A percentile compares a stretch with the other conserved stretches of the same genome.
These are phyloP conservation scores for Nerophis ophidion DNA, from an alignment of 2,113 vertebrate species.

Conservation along the genomic window DNA sequence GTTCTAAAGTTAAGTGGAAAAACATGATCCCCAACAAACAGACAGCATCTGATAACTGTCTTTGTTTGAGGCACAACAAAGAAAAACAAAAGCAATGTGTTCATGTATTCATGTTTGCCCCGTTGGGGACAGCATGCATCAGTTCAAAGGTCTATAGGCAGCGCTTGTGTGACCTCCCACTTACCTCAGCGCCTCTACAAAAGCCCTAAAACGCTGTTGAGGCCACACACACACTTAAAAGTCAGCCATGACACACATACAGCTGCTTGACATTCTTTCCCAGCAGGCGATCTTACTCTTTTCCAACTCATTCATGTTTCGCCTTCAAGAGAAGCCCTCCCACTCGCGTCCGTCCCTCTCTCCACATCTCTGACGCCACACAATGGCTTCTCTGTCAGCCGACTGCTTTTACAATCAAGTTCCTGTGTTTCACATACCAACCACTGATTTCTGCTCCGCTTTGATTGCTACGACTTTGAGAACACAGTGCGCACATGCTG, in stretches of 20 bases:
- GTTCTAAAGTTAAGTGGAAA: background rate
- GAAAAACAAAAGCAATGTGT: conserved; percentile 26
- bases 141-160: conserved; percentile 38
- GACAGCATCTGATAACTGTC: background rate
- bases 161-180: conserved; percentile 25
- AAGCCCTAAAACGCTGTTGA: conserved; percentile 20
- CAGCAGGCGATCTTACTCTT: conserved; percentile 45
- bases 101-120: conserved; percentile 12
- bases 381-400: conserved; percentile 51
- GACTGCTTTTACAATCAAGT: conserved; percentile 14
- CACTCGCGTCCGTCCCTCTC: conserved; percentile 14
- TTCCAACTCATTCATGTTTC: conserved; percentile 47
- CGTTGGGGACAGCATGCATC: background rate
- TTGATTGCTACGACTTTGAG: conserved; percentile 13
- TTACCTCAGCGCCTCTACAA: conserved; percentile 29
- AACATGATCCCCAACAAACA: background rate
- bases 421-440: conserved; percentile 16
- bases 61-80: background rate
- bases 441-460: conserved; percentile 20
- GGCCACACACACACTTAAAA: conserved; percentile 32
- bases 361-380: conserved; percentile 31
- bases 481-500: conserved; percentile 2
- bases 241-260: conserved; percentile 42
- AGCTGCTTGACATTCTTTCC: conserved; percentile 50
- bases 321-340: conserved; percentile 25